These are phyloP conservation scores for Cyanistes caeruleus DNA, from an alignment of 2,113 vertebrate genomes.

Conservation along the genomic window DNA sequence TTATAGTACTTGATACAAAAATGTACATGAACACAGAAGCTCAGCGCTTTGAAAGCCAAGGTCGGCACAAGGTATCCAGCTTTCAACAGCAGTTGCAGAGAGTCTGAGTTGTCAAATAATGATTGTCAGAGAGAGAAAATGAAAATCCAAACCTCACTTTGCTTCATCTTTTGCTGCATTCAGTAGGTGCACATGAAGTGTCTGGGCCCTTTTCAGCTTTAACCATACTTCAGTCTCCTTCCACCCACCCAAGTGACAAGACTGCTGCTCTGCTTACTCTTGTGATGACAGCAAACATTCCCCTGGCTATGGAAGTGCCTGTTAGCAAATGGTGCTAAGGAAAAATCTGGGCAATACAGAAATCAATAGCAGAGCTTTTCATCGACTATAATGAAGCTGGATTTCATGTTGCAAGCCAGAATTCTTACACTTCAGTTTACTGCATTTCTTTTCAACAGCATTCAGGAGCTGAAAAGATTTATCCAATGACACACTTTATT, in stretches of 20 bases:
- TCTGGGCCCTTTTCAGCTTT: background rate
- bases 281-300: background rate
- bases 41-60: background rate
- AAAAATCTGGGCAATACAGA: background rate
- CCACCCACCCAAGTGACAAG: background rate
- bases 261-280: background rate
- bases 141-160: background rate
- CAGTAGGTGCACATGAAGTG: background rate
- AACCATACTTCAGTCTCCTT: background rate
- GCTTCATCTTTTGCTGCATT: background rate
- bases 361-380: slow-evolving; percentile 31
- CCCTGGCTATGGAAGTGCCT: background rate
- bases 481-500: background rate
- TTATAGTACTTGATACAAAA: background rate
- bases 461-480: background rate
- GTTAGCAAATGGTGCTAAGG: background rate
- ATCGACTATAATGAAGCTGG: background rate
- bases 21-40: accelerated
- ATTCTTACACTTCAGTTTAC: background rate
- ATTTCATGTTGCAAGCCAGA: background rate
- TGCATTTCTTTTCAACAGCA: background rate
- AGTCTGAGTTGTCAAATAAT: background rate
- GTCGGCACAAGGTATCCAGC: background rate
- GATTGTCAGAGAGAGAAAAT: background rate
- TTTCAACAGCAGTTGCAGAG: background rate